phyloP scores from a whole-genome alignment of 2,888 invertebrate species.

The Drosophila vallismaia region DNA sequence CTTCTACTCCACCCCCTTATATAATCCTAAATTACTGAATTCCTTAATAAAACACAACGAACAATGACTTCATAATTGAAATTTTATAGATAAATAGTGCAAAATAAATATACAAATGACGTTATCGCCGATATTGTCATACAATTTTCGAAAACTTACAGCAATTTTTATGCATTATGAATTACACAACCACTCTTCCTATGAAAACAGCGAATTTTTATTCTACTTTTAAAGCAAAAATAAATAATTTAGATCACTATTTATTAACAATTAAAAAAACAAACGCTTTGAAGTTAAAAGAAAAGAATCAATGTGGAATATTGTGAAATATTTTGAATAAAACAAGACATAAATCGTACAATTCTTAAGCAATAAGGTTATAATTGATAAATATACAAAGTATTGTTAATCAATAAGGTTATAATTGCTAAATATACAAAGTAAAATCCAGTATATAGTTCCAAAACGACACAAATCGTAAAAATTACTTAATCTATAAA shows the following conservation, averaged over 20 bases:
- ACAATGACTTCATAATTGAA: constrained; percentile 49
- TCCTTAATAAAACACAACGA: constrained; percentile 6
- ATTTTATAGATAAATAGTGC: constrained; percentile 30
- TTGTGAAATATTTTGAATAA: not conserved
- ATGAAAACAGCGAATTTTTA: not conserved
- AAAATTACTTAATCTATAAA: not conserved
- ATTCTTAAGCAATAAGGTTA: not conserved
- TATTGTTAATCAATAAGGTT: not conserved
- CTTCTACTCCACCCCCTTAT: not conserved
- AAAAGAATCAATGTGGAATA: not conserved
- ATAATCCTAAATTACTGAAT: constrained; percentile 22
- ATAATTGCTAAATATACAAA: not conserved
- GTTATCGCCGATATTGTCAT: constrained; percentile 30
- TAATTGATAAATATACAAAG: not conserved
- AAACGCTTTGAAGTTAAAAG: not conserved
- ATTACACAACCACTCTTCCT: not conserved
- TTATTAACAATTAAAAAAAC: not conserved
- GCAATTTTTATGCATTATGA: constrained; percentile 3
- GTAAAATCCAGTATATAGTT: not conserved
- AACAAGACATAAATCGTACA: not conserved
- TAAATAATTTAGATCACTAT: not conserved
- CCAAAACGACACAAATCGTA: too few relatives aligned
- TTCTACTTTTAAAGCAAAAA: not conserved
- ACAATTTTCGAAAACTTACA: constrained; percentile 8
- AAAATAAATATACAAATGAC: constrained; percentile 49